Evolutionary conservation across 2,113 vertebrate species (phyloP).

Genomic region (Oryzias celebensis): DNA sequence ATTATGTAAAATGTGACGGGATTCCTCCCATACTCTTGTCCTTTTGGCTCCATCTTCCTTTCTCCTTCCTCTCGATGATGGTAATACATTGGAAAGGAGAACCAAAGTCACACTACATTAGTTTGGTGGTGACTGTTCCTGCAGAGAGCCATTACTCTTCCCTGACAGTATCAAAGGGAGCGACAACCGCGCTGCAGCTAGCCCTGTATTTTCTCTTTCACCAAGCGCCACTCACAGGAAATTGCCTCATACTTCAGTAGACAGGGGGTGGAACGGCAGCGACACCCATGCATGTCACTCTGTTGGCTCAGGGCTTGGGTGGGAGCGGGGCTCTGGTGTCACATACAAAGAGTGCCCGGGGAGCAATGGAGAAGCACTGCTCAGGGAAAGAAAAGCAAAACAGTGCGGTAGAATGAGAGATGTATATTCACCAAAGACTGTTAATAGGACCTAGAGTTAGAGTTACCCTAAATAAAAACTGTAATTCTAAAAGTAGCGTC

Average conservation of each 20-base stretch:
- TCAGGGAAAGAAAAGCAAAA: slow-evolving; percentile 73
- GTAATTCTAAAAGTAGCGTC: too few relatives aligned
- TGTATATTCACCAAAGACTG: slow-evolving; percentile 19
- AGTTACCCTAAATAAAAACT: too few relatives aligned
- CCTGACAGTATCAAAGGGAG: slow-evolving; percentile 75
- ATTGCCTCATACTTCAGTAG: slow-evolving; percentile 79
- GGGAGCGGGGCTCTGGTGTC: slow-evolving; percentile 72
- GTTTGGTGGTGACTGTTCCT: slow-evolving; percentile 71
- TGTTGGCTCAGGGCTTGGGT: slow-evolving; percentile 71
- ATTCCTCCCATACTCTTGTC: slow-evolving; percentile 28
- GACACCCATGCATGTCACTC: slow-evolving; percentile 76
- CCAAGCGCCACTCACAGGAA: slow-evolving; percentile 76
- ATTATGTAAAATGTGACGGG: slow-evolving; percentile 28
- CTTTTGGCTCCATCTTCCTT: slow-evolving; percentile 48
- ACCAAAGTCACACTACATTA: slow-evolving; percentile 77
- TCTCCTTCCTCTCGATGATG: slow-evolving; percentile 54
- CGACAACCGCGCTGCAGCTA: slow-evolving; percentile 52
- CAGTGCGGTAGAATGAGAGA: slow-evolving; percentile 62
- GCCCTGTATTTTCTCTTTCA: slow-evolving; percentile 52
- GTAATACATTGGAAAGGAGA: slow-evolving; percentile 72
- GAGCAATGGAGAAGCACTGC: slow-evolving; percentile 66
- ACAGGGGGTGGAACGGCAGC: slow-evolving; percentile 79
- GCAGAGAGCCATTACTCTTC: slow-evolving; percentile 77
- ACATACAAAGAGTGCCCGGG: slow-evolving; percentile 69
- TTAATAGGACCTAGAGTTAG: slow-evolving; percentile 4